phyloP scores from a whole-genome alignment of 2,888 invertebrate genomes.

The Rhynchonema sp. region DNA sequence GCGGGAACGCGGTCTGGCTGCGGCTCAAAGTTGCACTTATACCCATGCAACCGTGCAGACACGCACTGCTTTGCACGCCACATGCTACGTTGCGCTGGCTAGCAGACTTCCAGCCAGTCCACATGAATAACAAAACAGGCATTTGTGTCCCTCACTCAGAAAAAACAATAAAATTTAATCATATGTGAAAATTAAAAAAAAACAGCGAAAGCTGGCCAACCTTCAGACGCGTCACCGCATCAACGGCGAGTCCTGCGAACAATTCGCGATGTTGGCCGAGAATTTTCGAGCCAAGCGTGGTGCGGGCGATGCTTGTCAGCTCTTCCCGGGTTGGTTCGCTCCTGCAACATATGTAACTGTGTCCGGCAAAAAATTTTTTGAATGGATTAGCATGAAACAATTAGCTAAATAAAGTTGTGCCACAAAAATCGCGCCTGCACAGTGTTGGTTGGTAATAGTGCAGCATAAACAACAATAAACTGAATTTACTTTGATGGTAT shows the following conservation, averaged over 20 bases:
- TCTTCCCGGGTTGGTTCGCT: slow-evolving; percentile 51
- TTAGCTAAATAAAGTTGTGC: too few species aligned
- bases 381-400: too few species aligned
- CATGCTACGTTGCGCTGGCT: too few species aligned
- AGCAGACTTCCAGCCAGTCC: neutral
- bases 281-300: slow-evolving; percentile 93
- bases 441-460: too few species aligned
- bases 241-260: slow-evolving; percentile 80
- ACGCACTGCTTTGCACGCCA: too few species aligned
- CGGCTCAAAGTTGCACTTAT: too few species aligned
- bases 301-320: slow-evolving; percentile 83
- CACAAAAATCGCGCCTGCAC: too few species aligned
- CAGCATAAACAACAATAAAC: too few species aligned
- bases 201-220: slow-evolving; percentile 12
- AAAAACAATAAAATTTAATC: neutral
- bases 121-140: neutral
- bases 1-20: too few species aligned
- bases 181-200: neutral
- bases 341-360: neutral
- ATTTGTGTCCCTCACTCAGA: neutral
- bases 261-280: slow-evolving; percentile 88
- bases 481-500: slow-evolving; percentile 25
- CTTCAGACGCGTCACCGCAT: slow-evolving; percentile 79
- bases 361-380: too few species aligned
- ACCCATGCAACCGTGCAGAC: too few species aligned